Evolutionary conservation across 2,888 invertebrate genomes (phyloP), one percentile per base, ranked within the genome.

Genomic region (Nemotelus nigrinus): DNA sequence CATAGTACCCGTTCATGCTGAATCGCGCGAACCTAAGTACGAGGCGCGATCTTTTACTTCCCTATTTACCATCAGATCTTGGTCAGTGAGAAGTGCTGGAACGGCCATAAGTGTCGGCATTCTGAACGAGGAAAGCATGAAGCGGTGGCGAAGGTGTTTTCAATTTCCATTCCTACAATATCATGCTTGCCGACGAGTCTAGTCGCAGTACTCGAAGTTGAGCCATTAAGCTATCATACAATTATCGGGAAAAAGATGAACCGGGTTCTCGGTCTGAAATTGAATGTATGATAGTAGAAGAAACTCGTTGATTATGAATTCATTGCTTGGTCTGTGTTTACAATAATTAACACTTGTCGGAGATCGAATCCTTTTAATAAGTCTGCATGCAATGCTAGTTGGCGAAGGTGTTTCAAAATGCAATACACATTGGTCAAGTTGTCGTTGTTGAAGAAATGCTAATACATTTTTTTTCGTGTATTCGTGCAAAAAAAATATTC

Each of bases 321-420:
- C 60, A 48, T 74, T 57, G 74, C 60, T 44, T 48, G 74, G 60
- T 43, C 63, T 63, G 63, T 74, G 74, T 74, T 74, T 74, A 74
- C 74, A 74, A 74, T 60, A 74, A 74, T 74, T 74, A 74, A 74
- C 74, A 74, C 74, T 60, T 74, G 60, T 60, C 74, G 63, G 8
- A 74, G 74, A 60, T 74, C 44, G 60, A 60, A 74, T 60, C 74
- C 60, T 63, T 74, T 50, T 60, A 60, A 74, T 74, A 60, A 45
- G 74, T 45, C 44, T 58, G 39, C 25, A 58, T 57, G 45, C 8
- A 58, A 3, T 45, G 60, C 43, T 48, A 41, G 8, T 10, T n/a
- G 6, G 58, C 6, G 25, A n/a, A 48, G 41, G 39, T 50, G 50
- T 50, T 68, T 39, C 8, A 50, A 39, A 47, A 67, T 25, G 48